These are phyloP conservation scores for Heteromormyrus szaboi DNA, from an alignment of 2,797 vertebrate species.

Conservation along the genomic window DNA sequence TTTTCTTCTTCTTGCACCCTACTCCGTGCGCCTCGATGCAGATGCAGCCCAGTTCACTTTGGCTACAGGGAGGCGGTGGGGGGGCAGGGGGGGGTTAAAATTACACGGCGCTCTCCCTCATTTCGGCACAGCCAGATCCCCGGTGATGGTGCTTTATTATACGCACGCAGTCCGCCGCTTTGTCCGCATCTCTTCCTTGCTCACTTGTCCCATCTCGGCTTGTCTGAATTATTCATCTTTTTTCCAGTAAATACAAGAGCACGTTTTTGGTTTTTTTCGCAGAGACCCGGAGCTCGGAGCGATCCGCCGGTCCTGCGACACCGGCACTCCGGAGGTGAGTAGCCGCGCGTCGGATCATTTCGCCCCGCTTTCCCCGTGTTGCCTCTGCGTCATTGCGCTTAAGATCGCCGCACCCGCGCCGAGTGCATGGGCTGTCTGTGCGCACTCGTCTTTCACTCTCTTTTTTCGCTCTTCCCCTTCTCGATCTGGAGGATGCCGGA, in stretches of 20 bases:
- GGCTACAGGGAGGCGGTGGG: conserved; percentile 28
- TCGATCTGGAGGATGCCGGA: conserved; percentile 46
- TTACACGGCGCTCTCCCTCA: conserved; percentile 27
- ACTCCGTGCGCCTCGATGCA: conserved; percentile 38
- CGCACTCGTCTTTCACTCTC: conserved; percentile 19
- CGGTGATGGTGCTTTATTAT: conserved; percentile 27
- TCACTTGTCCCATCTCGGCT: conserved; percentile 37
- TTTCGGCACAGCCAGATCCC: conserved; percentile 22
- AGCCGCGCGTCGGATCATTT: conserved; percentile 25
- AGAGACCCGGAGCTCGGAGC: conserved; percentile 26
- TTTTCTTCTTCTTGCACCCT: conserved; percentile 25
- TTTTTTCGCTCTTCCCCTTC: conserved; percentile 21
- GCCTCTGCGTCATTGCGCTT: conserved; percentile 18
- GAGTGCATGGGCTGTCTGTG: conserved; percentile 22
- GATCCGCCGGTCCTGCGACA: conserved; percentile 17
- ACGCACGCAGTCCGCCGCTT: conserved; percentile 23
- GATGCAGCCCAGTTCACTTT: conserved; percentile 38
- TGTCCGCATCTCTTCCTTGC: conserved; percentile 12
- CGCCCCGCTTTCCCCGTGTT: conserved; percentile 23
- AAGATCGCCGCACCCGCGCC: conserved; percentile 1
- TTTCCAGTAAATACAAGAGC: conserved; percentile 37
- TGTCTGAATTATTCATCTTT: conserved; percentile 46
- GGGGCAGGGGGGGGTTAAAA: conserved; percentile 36
- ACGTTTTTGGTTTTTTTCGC: conserved; percentile 21
- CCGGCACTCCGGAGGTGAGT: conserved; percentile 30